Conservation (phyloP, 2,797 vertebrate genomes). For the Notolepis coatsorum region DNA sequence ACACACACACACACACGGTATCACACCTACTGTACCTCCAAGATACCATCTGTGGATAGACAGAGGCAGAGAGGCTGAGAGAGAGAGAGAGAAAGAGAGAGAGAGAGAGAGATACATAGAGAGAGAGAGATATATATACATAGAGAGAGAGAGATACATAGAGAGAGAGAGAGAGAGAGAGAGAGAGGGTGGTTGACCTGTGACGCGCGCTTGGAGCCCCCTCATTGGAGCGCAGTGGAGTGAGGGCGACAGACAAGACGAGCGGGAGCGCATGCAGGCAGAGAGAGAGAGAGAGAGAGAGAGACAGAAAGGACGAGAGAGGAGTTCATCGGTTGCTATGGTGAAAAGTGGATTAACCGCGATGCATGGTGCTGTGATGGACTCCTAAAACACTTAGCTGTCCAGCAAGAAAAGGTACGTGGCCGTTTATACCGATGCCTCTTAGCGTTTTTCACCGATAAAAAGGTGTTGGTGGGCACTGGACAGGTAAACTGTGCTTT, state of each 20-base stretch:
- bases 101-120: background rate
- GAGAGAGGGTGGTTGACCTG: slow-evolving; percentile 47
- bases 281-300: slow-evolving; percentile 32
- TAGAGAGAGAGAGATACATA: slow-evolving; percentile 21
- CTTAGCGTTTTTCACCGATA: no score
- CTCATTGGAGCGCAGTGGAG: slow-evolving; percentile 57
- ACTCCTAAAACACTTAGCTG: slow-evolving; percentile 55
- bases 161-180: slow-evolving; percentile 45
- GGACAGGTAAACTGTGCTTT: no score
- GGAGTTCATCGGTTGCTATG: slow-evolving; percentile 75
- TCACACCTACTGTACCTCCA: background rate
- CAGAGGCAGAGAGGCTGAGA: slow-evolving; percentile 63
- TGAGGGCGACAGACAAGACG: slow-evolving; percentile 1
- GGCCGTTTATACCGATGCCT: no score
- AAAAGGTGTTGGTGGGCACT: no score
- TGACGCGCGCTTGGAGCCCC: slow-evolving; percentile 50
- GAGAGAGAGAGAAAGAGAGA: slow-evolving; percentile 30
- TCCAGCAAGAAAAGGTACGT: slow-evolving; percentile 60
- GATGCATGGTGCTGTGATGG: slow-evolving; percentile 62
- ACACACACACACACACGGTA: background rate
- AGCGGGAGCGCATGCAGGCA: background rate
- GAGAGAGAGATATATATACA: slow-evolving; percentile 27
- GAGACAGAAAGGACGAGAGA: slow-evolving; percentile 9
- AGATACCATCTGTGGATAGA: background rate
- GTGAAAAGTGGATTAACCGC: slow-evolving; percentile 80